These are phyloP conservation scores for Sipha maydis DNA, from an alignment of 2,888 invertebrate species.

Conservation along the genomic window DNA sequence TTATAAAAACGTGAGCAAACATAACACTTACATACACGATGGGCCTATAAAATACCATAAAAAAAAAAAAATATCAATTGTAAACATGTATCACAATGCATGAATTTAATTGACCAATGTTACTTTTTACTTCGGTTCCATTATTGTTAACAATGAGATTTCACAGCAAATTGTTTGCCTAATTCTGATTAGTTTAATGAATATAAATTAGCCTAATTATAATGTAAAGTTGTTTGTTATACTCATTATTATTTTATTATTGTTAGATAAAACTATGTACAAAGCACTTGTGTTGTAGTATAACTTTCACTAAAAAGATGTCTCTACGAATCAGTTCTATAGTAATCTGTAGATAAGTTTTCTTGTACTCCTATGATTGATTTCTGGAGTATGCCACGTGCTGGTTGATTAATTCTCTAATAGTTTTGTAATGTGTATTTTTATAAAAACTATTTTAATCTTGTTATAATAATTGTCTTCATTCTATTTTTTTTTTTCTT, in stretches of 20 bases:
- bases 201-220: neutral
- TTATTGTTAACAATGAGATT: neutral
- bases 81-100: neutral
- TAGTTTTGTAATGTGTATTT: neutral
- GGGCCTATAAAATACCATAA: neutral
- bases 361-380: neutral
- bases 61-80: neutral
- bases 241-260: neutral
- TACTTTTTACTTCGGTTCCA: conserved; percentile 5
- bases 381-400: neutral
- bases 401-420: neutral
- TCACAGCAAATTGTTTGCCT: neutral
- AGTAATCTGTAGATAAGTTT: neutral
- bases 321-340: neutral
- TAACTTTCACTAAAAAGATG: neutral
- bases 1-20: neutral
- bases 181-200: neutral
- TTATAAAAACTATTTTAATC: neutral
- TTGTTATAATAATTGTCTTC: neutral
- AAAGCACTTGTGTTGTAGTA: neutral
- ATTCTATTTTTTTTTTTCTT: neutral
- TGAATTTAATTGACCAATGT: conserved; percentile 1
- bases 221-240: neutral
- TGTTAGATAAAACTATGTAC: neutral
- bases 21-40: neutral